These are phyloP conservation scores for Orientallactaga bullata DNA, from an alignment of 2,113 vertebrate genomes.

Conservation along the genomic window DNA sequence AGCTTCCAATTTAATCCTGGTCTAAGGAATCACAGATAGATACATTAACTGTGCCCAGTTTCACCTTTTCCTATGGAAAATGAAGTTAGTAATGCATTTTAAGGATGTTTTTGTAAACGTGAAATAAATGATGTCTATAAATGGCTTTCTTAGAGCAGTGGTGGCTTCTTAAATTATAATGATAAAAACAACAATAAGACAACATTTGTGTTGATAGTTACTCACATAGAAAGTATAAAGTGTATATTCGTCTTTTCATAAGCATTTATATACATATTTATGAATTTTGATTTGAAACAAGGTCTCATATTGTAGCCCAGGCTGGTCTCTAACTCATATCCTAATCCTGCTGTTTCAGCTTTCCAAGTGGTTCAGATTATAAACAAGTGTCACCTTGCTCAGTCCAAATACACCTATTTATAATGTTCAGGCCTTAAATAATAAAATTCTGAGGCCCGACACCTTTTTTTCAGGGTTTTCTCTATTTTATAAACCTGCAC, in stretches of 20 bases:
- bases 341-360: too few species aligned
- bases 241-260: too few species aligned
- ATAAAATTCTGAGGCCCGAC: neutral
- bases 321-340: too few species aligned
- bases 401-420: neutral
- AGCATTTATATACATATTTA: too few species aligned
- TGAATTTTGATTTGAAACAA: too few species aligned
- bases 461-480: neutral
- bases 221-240: neutral
- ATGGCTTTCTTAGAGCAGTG: neutral
- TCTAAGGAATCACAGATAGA: neutral
- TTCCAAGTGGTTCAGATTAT: too few species aligned
- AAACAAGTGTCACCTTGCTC: too few species aligned
- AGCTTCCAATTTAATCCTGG: slow-evolving; percentile 27
- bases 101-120: neutral
- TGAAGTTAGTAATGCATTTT: neutral
- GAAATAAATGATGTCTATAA: neutral
- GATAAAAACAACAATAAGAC: neutral
- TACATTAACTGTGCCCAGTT: neutral
- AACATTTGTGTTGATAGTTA: neutral
- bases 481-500: neutral
- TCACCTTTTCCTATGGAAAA: neutral
- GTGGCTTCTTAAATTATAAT: neutral
- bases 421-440: neutral
- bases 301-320: too few species aligned